Evolutionary conservation across 2,113 vertebrate species (phyloP).

Genomic region (Pelecanus crispus): DNA sequence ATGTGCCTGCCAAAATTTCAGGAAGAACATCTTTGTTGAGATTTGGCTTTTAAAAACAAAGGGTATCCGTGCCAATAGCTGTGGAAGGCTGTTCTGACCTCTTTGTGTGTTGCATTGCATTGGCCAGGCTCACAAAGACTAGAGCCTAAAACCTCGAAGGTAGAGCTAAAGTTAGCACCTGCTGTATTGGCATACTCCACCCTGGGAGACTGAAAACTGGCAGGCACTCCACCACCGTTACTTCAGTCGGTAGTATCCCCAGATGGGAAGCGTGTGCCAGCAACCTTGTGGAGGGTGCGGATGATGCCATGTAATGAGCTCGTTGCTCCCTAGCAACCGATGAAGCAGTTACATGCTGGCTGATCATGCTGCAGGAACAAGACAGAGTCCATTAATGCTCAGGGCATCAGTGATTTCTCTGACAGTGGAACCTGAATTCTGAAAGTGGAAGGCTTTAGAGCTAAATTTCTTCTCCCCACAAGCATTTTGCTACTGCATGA

Average conservation of each 20-base stretch:
- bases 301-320: slow-evolving; percentile 60
- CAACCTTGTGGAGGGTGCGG: slow-evolving; percentile 11
- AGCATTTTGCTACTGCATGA: slow-evolving; percentile 32
- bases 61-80: not conserved
- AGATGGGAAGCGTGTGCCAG: slow-evolving; percentile 65
- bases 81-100: not conserved
- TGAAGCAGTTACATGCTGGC: slow-evolving; percentile 44
- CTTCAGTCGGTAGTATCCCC: slow-evolving; percentile 23
- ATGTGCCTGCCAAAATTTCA: not conserved
- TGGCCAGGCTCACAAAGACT: not conserved
- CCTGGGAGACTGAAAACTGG: slow-evolving; percentile 18
- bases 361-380: slow-evolving; percentile 9
- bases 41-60: slow-evolving; percentile 7
- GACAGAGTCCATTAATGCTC: slow-evolving; percentile 38
- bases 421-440: slow-evolving; percentile 51
- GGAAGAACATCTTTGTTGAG: not conserved
- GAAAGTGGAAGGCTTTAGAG: slow-evolving; percentile 26
- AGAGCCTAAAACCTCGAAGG: slow-evolving; percentile 11
- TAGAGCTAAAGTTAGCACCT: not conserved
- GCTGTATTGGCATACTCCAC: not conserved
- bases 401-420: slow-evolving; percentile 46
- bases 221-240: not conserved
- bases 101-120: not conserved
- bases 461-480: not conserved
- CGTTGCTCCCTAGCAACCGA: slow-evolving; percentile 69